Evolutionary conservation across 1,140 invertebrate species (phyloP).

Genomic region (Drosophila grimshawi): DNA sequence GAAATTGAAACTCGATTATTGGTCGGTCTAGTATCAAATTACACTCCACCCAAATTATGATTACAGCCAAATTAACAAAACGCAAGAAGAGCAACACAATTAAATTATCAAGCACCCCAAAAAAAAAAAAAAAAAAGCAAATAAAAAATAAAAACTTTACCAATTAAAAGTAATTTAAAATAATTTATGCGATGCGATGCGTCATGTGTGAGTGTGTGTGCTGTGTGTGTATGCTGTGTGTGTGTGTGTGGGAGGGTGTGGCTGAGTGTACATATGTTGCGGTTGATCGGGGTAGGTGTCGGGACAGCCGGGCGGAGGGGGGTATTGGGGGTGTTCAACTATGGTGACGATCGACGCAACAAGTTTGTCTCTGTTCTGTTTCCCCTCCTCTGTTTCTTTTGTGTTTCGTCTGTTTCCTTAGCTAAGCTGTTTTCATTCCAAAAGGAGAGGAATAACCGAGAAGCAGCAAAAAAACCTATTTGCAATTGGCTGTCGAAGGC

Average conservation of each 20-base stretch:
- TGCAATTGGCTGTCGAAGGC: neutral
- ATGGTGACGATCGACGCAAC: constrained; percentile 45
- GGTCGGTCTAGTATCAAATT: too few species aligned
- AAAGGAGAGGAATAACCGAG: constrained; percentile 9
- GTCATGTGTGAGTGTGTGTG: constrained; percentile 57
- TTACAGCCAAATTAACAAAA: neutral
- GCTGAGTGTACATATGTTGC: constrained; percentile 17
- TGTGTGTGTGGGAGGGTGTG: constrained; percentile 45
- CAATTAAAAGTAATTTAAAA: constrained; percentile 82
- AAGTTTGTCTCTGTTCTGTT: constrained; percentile 24
- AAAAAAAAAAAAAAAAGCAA: constrained; percentile 1
- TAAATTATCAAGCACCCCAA: constrained; percentile 53
- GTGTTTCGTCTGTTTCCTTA: neutral
- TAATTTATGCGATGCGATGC: constrained; percentile 79
- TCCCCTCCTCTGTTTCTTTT: too few species aligned
- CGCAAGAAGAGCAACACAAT: constrained; percentile 18
- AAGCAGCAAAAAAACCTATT: neutral
- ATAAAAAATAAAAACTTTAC: constrained; percentile 55
- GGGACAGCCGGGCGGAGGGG: neutral
- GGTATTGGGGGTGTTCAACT: neutral
- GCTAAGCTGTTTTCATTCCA: constrained; percentile 32
- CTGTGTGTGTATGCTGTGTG: constrained; percentile 8
- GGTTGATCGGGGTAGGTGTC: constrained; percentile 20
- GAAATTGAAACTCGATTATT: too few species aligned
- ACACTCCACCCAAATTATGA: neutral